Conservation (phyloP, 2,113 vertebrate species). For the Syrmaticus mikado region DNA sequence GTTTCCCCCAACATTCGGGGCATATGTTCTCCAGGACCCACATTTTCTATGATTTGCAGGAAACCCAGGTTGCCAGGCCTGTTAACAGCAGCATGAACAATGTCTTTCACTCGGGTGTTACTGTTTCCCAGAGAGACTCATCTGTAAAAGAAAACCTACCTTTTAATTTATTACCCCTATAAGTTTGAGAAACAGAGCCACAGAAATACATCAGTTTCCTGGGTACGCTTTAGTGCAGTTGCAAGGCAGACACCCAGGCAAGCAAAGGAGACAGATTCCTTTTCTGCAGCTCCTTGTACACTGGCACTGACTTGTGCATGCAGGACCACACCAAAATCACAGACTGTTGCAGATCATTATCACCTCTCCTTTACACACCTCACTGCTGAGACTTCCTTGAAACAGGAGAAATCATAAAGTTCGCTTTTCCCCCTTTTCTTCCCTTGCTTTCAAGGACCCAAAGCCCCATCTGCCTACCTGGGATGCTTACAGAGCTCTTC, state of each 20-base stretch:
- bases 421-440: not conserved
- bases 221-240: not conserved
- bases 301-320: not conserved
- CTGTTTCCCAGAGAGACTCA: not conserved
- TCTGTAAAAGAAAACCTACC: constrained; percentile 8
- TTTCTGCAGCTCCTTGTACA: not conserved
- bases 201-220: constrained; percentile 1
- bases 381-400: constrained; percentile 13
- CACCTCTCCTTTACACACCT: constrained; percentile 28
- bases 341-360: constrained; percentile 24
- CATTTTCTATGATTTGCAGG: constrained; percentile 10
- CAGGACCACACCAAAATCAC: constrained; percentile 15
- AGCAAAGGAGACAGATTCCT: constrained; percentile 15
- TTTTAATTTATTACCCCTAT: constrained; percentile 21
- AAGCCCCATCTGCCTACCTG: not conserved
- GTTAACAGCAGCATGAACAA: constrained; percentile 18
- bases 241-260: not conserved
- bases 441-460: not conserved
- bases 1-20: constrained; percentile 6
- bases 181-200: not conserved
- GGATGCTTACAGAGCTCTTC: not conserved
- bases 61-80: constrained; percentile 34
- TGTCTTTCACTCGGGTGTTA: not conserved
- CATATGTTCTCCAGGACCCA: not conserved
- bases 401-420: constrained; percentile 37